Evolutionary conservation across 2,113 vertebrate species (phyloP).

Genomic region (Heloderma charlesbogerti): DNA sequence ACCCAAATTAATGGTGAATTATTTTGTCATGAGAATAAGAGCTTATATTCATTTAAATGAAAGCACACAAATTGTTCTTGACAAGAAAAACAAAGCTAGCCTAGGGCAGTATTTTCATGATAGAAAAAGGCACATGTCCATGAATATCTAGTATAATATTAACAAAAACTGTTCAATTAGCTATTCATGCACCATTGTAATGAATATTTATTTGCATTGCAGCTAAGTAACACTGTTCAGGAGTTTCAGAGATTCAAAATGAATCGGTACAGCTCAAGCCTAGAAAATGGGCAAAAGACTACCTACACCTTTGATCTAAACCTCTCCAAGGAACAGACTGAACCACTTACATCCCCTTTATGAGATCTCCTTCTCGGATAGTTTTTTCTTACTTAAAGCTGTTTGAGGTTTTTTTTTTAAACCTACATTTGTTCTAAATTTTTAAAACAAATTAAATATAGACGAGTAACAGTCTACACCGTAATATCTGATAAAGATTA

Average conservation of each 20-base stretch:
- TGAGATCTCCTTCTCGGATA: conserved; percentile 44
- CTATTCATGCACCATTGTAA: conserved; percentile 81
- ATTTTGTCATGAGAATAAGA: conserved; percentile 83
- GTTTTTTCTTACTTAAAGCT: conserved; percentile 25
- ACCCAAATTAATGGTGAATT: conserved; percentile 81
- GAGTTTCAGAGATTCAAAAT: conserved; percentile 69
- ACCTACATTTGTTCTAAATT: not conserved
- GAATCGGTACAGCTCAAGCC: conserved; percentile 56
- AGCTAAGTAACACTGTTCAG: conserved; percentile 72
- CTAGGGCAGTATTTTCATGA: conserved; percentile 85
- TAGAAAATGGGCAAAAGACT: conserved; percentile 31
- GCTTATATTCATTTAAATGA: conserved; percentile 84
- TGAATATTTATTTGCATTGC: conserved; percentile 83
- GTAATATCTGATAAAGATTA: not conserved
- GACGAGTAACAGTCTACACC: not conserved
- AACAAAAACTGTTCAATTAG: conserved; percentile 87
- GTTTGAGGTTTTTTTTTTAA: not conserved
- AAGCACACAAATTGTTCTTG: conserved; percentile 85
- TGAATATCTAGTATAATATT: conserved; percentile 89
- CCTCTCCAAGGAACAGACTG: conserved; percentile 55
- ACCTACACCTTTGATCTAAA: conserved; percentile 37
- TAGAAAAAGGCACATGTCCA: conserved; percentile 84
- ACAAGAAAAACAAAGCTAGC: conserved; percentile 87
- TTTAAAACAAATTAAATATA: conserved; percentile 3
- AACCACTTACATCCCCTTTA: conserved; percentile 3